Conservation (phyloP, 2,888 invertebrate species). For the Nemurella pictetii region DNA sequence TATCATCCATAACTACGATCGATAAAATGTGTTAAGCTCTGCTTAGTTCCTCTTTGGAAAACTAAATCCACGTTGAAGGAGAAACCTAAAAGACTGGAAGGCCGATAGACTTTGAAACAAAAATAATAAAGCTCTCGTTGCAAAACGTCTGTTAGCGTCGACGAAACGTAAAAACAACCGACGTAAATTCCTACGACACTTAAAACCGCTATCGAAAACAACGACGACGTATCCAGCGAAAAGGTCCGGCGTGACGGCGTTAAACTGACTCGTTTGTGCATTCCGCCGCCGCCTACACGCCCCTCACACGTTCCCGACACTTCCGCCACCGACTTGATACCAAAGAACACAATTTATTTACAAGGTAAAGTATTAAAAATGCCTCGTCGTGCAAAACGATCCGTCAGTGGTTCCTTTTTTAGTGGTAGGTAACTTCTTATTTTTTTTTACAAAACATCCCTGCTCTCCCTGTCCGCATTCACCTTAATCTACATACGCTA, state of each 20-base stretch:
- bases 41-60: not conserved
- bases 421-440: not conserved
- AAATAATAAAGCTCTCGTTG: not conserved
- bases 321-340: not conserved
- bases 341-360: not conserved
- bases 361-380: not conserved
- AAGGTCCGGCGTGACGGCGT: not conserved
- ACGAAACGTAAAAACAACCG: not conserved
- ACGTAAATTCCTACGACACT: not conserved
- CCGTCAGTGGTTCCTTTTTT: not conserved
- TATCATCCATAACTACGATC: not conserved
- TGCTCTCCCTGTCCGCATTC: not conserved
- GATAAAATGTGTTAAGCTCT: not conserved
- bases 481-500: not conserved
- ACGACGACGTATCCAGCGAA: not conserved
- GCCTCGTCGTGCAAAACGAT: not conserved
- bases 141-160: not conserved
- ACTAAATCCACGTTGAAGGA: not conserved
- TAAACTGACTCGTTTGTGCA: not conserved
- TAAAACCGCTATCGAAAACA: not conserved
- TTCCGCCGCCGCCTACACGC: too few relatives aligned
- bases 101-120: slow-evolving; percentile 11
- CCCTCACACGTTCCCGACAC: not conserved
- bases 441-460: not conserved
- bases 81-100: not conserved